Conservation (phyloP, 2,888 invertebrate species). For the Drosophila cognata region DNA sequence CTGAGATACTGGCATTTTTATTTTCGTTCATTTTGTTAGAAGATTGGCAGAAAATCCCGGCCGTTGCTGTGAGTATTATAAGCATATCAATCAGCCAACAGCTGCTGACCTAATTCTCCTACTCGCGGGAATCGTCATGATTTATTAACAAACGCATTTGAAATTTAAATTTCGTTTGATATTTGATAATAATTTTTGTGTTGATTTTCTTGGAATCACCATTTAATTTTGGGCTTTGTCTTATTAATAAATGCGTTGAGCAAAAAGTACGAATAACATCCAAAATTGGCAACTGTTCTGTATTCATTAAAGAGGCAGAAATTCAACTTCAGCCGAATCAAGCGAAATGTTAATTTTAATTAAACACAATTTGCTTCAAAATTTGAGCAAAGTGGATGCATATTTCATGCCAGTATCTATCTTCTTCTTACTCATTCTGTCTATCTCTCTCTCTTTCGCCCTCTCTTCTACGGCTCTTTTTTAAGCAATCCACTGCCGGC, state of each 20-base stretch:
- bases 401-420: conserved; percentile 58
- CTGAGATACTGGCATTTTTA: conserved; percentile 20
- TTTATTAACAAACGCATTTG: conserved; percentile 62
- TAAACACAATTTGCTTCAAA: conserved; percentile 70
- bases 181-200: conserved; percentile 40
- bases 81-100: conserved; percentile 73
- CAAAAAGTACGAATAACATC: conserved; percentile 2
- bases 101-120: conserved; percentile 43
- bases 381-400: conserved; percentile 60
- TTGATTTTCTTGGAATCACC: conserved; percentile 63
- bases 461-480: not conserved
- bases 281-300: not conserved
- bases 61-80: conserved; percentile 55
- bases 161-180: conserved; percentile 43
- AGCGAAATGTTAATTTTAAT: conserved; percentile 65
- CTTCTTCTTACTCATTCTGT: not conserved
- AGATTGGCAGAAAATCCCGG: conserved; percentile 37
- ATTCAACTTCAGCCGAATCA: conserved; percentile 11
- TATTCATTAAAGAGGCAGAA: not conserved
- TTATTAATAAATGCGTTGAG: conserved; percentile 40
- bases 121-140: conserved; percentile 30
- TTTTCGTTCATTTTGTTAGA: conserved; percentile 26
- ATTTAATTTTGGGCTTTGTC: conserved; percentile 29
- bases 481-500: not conserved
- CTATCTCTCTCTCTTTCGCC: not conserved